phyloP scores from a whole-genome alignment of 2,888 invertebrate genomes.

The Anoplius nigerrimus region DNA sequence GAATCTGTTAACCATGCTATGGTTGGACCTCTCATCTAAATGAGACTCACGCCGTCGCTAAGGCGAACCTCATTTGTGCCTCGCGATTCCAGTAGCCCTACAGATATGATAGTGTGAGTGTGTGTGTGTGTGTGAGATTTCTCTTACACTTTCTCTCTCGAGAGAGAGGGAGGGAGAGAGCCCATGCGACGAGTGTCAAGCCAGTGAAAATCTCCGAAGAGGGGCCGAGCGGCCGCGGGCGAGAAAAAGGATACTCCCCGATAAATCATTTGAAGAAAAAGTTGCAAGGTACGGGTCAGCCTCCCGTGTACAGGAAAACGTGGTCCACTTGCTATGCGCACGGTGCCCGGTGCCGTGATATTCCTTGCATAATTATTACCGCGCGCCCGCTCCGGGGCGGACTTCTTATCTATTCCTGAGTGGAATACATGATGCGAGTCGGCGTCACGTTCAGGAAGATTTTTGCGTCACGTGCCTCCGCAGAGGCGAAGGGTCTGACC shows the following conservation, averaged over 20 bases:
- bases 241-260: slow-evolving; percentile 18
- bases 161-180: background rate
- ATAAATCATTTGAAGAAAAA: slow-evolving; percentile 39
- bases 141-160: too few species aligned
- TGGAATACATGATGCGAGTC: slow-evolving; percentile 55
- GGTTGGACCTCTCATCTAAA: too few species aligned
- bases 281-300: slow-evolving; percentile 17
- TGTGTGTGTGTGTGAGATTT: too few species aligned
- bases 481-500: slow-evolving; percentile 10
- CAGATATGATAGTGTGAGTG: too few species aligned
- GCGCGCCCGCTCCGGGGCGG: slow-evolving; percentile 43
- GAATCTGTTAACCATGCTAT: too few species aligned
- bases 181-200: too few species aligned
- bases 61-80: too few species aligned
- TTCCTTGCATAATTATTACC: slow-evolving; percentile 69
- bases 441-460: slow-evolving; percentile 43
- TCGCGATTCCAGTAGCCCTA: too few species aligned
- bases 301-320: slow-evolving; percentile 30
- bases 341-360: slow-evolving; percentile 53
- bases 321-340: slow-evolving; percentile 62
- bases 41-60: too few species aligned
- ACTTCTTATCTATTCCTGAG: slow-evolving; percentile 63
- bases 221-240: background rate
- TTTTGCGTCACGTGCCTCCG: slow-evolving; percentile 46
- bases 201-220: too few species aligned